Conservation (phyloP, 2,888 invertebrate species). For the Oegoconia quadripuncta region DNA sequence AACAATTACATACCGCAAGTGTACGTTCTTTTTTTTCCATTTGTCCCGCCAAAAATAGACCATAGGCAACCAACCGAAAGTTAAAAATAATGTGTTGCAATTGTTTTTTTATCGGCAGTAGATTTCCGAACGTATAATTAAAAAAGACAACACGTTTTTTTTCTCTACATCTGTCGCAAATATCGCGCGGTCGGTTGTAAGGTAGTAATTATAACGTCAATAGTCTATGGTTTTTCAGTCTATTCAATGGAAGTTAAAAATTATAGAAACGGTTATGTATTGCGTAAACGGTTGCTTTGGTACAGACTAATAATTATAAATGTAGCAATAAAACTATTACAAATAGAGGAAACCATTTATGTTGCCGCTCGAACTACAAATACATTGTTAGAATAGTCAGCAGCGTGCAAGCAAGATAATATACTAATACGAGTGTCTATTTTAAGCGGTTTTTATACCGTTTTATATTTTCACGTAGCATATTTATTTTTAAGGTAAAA, state of each 20-base stretch:
- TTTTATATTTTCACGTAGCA: no score
- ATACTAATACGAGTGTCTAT: no score
- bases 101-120: constrained; percentile 9
- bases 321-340: no score
- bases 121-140: constrained; percentile 26
- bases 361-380: no score
- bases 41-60: constrained; percentile 16
- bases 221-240: not conserved
- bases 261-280: not conserved
- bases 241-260: not conserved
- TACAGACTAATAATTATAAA: no score
- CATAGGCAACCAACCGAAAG: constrained; percentile 9
- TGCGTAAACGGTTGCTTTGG: no score
- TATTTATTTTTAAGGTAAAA: no score
- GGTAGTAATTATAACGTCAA: constrained; percentile 10
- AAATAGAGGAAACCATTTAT: no score
- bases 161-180: constrained; percentile 21
- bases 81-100: constrained; percentile 11
- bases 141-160: constrained; percentile 13
- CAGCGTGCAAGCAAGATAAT: no score
- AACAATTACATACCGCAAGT: constrained; percentile 18
- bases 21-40: constrained; percentile 3
- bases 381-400: no score
- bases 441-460: no score
- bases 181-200: constrained; percentile 16